Base-by-base conservation (phyloP, 2,113 vertebrate genomes). In the Megaceryle torquata region DNA sequence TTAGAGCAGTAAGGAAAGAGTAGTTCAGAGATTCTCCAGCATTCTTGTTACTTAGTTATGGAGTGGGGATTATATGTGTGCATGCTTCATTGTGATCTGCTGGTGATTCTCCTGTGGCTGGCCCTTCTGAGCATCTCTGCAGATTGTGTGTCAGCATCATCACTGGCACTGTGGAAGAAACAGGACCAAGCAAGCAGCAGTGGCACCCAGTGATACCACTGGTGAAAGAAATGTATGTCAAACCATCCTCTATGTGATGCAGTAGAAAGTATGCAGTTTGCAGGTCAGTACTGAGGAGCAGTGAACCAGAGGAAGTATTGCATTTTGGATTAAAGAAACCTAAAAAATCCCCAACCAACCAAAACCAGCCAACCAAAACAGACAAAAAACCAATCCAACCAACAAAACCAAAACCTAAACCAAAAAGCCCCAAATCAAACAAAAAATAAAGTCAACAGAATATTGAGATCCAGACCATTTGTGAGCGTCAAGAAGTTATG, bases 191-290 rank as follows among this genome's bases (percentile, higher is more conserved):
- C 25, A 59, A 64, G 44, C 56, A 28, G 11, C 48, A 18, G 25
- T 61, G 60, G 31, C 69, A 90, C 28, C 29, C 24, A 75, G 4
- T 24, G 15, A 13, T 76, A 21, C 44, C 13, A 9, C 33, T 43
- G 37, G 5, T 13, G 19, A 50, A 78, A 63, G 51, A 31, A 75
- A 60, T 9, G 22, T 11, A 0, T 22, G 16, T 43, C 44, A 76
- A 72, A 61, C 17, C 7, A 1, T 53, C 18, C 9, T 39, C 21
- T 53, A 61, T 0, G 0, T 51, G 61, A 44, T 54, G 10, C 31
- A 37, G 29, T 50, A 28, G 29, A 11, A 1, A 3, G 17, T n/a
- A 9, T 35, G 24, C 11, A 46, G 33, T 56, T 26, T 87, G 57
- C 41, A 74, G 51, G 43, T 81, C 59, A 61, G 12, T 54, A 20